Conservation (phyloP, 2,797 vertebrate genomes). For the Balearica regulorum region DNA sequence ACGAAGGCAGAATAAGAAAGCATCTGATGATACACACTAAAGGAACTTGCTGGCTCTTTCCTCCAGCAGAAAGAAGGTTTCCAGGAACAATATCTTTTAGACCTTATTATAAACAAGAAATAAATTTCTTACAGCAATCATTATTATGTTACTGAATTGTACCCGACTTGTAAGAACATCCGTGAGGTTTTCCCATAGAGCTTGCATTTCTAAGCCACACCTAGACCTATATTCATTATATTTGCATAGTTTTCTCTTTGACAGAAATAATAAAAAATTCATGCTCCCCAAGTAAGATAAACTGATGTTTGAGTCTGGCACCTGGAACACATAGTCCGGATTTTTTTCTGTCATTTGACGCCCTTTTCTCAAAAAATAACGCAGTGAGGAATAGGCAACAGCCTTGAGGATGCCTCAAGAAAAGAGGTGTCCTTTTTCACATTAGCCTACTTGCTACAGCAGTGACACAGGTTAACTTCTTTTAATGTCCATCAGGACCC, state of each 20-base stretch:
- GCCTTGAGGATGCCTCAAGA: not conserved
- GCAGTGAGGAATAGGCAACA: not conserved
- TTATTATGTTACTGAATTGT: not conserved
- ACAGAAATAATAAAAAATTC: not conserved
- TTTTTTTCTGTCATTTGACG: not conserved
- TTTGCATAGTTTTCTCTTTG: not conserved
- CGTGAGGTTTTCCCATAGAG: not conserved
- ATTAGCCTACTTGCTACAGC: not conserved
- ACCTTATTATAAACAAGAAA: not conserved
- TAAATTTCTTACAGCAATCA: not conserved
- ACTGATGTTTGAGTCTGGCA: not conserved
- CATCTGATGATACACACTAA: not conserved
- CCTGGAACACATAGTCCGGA: not conserved
- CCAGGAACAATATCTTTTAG: not conserved
- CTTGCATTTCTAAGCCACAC: not conserved
- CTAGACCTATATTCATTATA: not conserved
- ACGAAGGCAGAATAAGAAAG: not conserved
- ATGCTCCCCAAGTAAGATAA: not conserved
- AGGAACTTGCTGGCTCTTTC: not conserved
- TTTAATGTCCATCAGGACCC: not conserved
- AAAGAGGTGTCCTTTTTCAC: not conserved
- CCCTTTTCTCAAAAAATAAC: not conserved
- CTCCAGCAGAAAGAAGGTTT: not conserved
- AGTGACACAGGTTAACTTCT: not conserved
- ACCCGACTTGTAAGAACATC: not conserved